A percentile compares a stretch with the other conserved stretches of the same genome.
phyloP scores from a whole-genome alignment of 2,113 vertebrate genomes.

The Gymnogyps californianus region DNA sequence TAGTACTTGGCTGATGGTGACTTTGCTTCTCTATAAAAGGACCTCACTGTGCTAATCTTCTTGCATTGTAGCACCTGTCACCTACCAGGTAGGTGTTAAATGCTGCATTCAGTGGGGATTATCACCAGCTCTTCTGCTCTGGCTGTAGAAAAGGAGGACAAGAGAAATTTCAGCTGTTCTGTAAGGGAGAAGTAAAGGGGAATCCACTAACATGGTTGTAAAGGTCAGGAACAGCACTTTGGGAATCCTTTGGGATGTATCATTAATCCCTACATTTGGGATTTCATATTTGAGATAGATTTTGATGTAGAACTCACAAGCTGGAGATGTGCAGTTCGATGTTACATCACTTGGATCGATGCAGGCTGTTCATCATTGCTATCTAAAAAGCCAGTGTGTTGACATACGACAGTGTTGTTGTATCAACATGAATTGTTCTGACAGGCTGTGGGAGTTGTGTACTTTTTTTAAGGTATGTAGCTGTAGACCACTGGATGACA shows the following conservation, averaged over 20 bases:
- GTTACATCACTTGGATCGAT: background rate
- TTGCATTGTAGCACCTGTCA: slow-evolving; percentile 20
- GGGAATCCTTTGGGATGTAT: background rate
- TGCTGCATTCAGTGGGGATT: background rate
- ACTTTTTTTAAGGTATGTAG: background rate
- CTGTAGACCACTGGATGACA: background rate
- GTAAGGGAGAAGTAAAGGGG: background rate
- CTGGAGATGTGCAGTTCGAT: background rate
- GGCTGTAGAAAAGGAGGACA: background rate
- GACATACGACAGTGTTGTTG: background rate
- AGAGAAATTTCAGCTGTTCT: background rate
- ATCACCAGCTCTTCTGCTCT: background rate
- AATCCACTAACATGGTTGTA: background rate
- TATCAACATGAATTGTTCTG: slow-evolving; percentile 7
- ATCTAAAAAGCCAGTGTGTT: background rate
- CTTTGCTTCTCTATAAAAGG: background rate
- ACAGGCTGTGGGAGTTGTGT: background rate
- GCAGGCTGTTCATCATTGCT: slow-evolving; percentile 12
- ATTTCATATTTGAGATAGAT: background rate
- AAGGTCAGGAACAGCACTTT: background rate
- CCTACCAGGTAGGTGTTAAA: slow-evolving; percentile 32
- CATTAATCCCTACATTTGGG: background rate
- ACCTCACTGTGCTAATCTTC: background rate
- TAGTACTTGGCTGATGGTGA: background rate
- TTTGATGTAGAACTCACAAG: background rate